phyloP scores from a whole-genome alignment of 1,140 invertebrate genomes.

The Nomia melanderi region DNA sequence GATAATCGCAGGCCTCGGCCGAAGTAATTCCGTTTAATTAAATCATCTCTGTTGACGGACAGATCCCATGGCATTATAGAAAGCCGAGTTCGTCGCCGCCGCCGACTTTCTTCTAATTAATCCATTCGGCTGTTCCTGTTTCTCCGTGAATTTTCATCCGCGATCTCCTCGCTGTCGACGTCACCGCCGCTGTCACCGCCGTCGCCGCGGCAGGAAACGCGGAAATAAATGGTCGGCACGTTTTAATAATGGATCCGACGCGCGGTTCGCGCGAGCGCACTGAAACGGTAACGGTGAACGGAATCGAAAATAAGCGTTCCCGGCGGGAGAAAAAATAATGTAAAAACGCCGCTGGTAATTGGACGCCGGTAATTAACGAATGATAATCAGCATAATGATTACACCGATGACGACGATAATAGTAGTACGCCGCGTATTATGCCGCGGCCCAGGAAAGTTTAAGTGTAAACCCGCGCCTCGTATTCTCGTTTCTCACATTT shows the following conservation, averaged over 20 bases:
- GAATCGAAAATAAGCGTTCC: conserved; percentile 58
- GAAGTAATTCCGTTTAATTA: conserved; percentile 30
- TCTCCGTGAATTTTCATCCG: conserved; percentile 1
- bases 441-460: conserved; percentile 18
- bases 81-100: conserved; percentile 9
- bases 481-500: conserved; percentile 48
- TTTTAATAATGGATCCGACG: conserved; percentile 49
- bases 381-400: conserved; percentile 55
- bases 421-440: conserved; percentile 34
- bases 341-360: conserved; percentile 50
- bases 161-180: neutral
- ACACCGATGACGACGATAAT: conserved; percentile 51
- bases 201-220: conserved; percentile 25
- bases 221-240: conserved; percentile 35
- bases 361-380: conserved; percentile 56
- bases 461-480: conserved; percentile 5
- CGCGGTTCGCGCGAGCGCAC: conserved; percentile 8
- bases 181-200: too few species aligned
- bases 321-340: conserved; percentile 31
- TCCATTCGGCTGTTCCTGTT: conserved; percentile 14
- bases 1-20: conserved; percentile 8
- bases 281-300: conserved; percentile 59
- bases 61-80: conserved; percentile 10
- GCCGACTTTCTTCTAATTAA: conserved; percentile 46
- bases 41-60: conserved; percentile 31